Percentiles rank a stretch among this genome's conserved stretches.
Evolutionary conservation across 2,797 vertebrate genomes (phyloP).

Genomic region (Rhynchotus rufescens): DNA sequence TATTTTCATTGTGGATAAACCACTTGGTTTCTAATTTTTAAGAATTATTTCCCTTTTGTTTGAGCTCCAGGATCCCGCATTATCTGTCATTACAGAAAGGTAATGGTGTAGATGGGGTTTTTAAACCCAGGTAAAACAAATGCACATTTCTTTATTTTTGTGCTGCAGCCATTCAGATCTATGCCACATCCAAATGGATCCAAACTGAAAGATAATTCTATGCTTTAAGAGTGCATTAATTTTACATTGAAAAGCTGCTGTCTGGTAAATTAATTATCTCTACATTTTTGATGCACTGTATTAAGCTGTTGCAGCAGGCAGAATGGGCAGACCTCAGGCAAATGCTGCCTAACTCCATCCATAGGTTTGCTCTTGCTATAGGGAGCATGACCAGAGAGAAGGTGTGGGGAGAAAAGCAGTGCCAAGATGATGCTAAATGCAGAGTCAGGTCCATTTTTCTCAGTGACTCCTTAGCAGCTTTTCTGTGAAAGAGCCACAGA

Average conservation of each 20-base stretch:
- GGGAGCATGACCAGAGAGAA: neutral
- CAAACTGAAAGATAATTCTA: neutral
- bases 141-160: neutral
- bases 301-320: neutral
- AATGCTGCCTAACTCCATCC: no score
- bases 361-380: neutral
- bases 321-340: neutral
- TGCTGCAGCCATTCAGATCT: neutral
- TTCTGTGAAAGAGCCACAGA: neutral
- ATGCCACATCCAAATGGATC: neutral
- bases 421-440: neutral
- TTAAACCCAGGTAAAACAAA: neutral
- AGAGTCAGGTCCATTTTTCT: neutral
- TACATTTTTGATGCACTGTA: neutral
- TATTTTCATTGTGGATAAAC: neutral
- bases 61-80: neutral
- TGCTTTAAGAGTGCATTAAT: neutral
- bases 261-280: neutral
- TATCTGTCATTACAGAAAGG: neutral
- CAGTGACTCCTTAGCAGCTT: neutral
- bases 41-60: neutral
- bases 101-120: neutral
- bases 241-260: neutral
- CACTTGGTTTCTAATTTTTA: neutral
- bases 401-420: no score